Conservation (phyloP, 2,113 vertebrate species). For the Gymnorhina tibicen region DNA sequence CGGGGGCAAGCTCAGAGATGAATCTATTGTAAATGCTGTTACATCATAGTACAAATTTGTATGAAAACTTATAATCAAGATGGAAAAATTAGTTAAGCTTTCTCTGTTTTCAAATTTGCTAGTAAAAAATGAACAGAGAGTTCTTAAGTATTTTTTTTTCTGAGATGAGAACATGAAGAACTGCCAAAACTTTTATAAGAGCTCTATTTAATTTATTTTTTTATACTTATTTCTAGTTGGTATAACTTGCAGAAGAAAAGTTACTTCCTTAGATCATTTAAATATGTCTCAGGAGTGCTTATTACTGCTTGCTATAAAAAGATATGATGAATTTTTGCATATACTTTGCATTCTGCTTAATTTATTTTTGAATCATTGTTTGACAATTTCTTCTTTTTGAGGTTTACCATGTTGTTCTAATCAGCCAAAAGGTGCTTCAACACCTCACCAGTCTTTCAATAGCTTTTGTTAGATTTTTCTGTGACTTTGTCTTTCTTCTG, state of each 20-base stretch:
- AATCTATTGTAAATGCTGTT: neutral
- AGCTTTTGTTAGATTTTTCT: neutral
- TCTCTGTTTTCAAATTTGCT: neutral
- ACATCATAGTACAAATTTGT: neutral
- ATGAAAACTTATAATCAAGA: neutral
- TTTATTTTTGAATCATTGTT: neutral
- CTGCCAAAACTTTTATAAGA: neutral
- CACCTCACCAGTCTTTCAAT: neutral
- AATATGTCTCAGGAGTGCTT: neutral
- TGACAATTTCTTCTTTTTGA: neutral
- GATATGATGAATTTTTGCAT: neutral
- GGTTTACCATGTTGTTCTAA: neutral
- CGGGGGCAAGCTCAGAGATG: neutral
- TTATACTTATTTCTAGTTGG: neutral
- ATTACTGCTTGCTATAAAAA: neutral
- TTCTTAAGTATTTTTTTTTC: neutral
- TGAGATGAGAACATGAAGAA: neutral
- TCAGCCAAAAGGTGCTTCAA: neutral
- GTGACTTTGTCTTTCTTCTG: neutral
- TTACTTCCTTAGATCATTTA: neutral
- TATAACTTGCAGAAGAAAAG: neutral
- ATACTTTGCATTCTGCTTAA: neutral
- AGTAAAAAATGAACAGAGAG: neutral
- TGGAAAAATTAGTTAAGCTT: neutral
- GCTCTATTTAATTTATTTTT: neutral